Conservation (phyloP, 1,140 invertebrate genomes). For the Megathymus violae region DNA sequence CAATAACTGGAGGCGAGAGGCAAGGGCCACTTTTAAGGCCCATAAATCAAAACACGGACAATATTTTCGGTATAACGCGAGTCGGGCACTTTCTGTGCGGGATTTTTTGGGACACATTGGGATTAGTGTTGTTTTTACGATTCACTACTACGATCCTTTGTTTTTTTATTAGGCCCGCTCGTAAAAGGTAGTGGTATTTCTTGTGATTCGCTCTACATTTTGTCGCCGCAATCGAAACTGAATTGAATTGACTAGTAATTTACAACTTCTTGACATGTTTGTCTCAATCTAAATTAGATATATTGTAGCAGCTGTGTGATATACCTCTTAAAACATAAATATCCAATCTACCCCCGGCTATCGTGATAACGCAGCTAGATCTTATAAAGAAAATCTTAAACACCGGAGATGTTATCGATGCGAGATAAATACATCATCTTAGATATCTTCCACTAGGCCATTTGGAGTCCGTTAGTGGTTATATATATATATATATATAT, state of each 20-base stretch:
- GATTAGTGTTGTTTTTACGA: constrained; percentile 80
- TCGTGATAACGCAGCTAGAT: no score
- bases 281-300: no score
- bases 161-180: constrained; percentile 64
- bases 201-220: constrained; percentile 32
- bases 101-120: constrained; percentile 74
- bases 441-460: no score
- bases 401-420: no score
- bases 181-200: constrained; percentile 50
- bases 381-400: no score
- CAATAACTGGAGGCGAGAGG: constrained; percentile 72
- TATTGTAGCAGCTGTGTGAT: no score
- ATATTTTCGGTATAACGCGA: constrained; percentile 72
- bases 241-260: constrained; percentile 27
- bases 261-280: background rate
- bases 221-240: constrained; percentile 8
- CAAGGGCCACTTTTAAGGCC: constrained; percentile 75
- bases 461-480: no score
- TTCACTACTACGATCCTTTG: constrained; percentile 67
- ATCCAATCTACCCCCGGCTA: no score
- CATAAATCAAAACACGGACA: constrained; percentile 79
- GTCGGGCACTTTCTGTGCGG: constrained; percentile 63
- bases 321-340: no score
- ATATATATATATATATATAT: no score
- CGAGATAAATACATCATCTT: no score